A percentile compares a stretch with the other conserved stretches of the same genome.
These are phyloP conservation scores for Orius laevigatus DNA, from an alignment of 1,140 invertebrate genomes.

Conservation along the genomic window DNA sequence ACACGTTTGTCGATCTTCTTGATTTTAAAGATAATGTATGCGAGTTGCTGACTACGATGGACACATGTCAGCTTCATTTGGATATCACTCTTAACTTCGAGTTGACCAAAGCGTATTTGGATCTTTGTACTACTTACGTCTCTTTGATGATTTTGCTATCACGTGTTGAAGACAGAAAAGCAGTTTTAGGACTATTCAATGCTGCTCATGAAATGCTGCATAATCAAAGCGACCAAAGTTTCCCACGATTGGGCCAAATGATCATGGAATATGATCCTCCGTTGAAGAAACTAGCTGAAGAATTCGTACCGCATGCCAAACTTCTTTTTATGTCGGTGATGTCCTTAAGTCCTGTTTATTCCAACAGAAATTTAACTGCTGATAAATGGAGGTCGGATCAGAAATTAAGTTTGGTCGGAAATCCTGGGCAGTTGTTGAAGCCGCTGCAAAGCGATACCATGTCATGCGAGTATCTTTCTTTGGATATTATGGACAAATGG, in stretches of 20 bases:
- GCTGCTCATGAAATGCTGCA: conserved; percentile 93
- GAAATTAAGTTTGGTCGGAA: conserved; percentile 84
- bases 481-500: conserved; percentile 92
- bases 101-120: conserved; percentile 87
- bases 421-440: conserved; percentile 79
- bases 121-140: conserved; percentile 85
- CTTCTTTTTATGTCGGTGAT: conserved; percentile 67
- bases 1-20: conserved; percentile 97
- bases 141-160: conserved; percentile 92
- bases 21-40: conserved; percentile 98
- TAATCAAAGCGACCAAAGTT: conserved; percentile 77
- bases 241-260: conserved; percentile 89
- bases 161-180: conserved; percentile 92
- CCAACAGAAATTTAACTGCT: conserved; percentile 75
- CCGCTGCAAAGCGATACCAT: conserved; percentile 89
- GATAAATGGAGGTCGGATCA: conserved; percentile 87
- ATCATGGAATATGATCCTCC: conserved; percentile 96
- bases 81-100: conserved; percentile 96
- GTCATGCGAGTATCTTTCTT: conserved; percentile 91
- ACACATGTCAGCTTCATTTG: conserved; percentile 84
- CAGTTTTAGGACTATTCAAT: conserved; percentile 91
- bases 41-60: conserved; percentile 93
- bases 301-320: conserved; percentile 90
- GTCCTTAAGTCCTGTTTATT: conserved; percentile 77
- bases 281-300: conserved; percentile 88